A percentile compares a stretch with the other conserved stretches of the same genome.
phyloP scores from a whole-genome alignment of 2,797 vertebrate species.

The Phrynocephalus vlangalii region DNA sequence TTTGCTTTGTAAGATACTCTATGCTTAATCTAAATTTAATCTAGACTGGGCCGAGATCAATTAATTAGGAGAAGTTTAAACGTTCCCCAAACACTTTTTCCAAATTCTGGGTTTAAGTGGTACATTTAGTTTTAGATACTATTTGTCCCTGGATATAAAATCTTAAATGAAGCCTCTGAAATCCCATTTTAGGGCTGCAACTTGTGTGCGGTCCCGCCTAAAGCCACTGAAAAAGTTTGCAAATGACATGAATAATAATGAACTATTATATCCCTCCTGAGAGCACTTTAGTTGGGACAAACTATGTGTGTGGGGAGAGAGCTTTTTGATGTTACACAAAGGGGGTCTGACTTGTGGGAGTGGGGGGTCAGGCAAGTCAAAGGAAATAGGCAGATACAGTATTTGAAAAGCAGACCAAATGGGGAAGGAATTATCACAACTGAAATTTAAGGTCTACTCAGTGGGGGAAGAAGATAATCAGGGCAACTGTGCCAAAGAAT shows the following conservation, averaged over 20 bases:
- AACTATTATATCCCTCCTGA: conserved; percentile 13
- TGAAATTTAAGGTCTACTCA: conserved; percentile 39
- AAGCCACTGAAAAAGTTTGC: conserved; percentile 4
- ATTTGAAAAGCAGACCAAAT: conserved; percentile 42
- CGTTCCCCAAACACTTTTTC: not conserved
- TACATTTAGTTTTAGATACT: not conserved
- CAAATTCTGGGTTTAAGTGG: not conserved
- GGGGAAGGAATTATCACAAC: conserved; percentile 52
- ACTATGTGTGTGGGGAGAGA: not conserved
- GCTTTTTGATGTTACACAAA: not conserved
- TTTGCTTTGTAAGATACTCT: no score
- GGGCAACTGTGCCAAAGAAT: conserved; percentile 34
- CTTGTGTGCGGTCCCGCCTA: conserved; percentile 2
- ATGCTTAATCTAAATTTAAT: no score
- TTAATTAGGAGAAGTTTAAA: no score
- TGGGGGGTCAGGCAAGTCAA: conserved; percentile 24
- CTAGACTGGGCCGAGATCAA: no score
- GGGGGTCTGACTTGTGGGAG: conserved; percentile 1
- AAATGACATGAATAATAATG: conserved; percentile 1
- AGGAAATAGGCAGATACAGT: conserved; percentile 32
- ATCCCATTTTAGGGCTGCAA: not conserved
- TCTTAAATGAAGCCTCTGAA: not conserved
- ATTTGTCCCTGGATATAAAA: not conserved
- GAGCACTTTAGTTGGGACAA: not conserved
- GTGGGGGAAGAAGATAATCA: conserved; percentile 41